These are phyloP conservation scores for Hypomesus transpacificus DNA, from an alignment of 2,113 vertebrate genomes.

Conservation along the genomic window DNA sequence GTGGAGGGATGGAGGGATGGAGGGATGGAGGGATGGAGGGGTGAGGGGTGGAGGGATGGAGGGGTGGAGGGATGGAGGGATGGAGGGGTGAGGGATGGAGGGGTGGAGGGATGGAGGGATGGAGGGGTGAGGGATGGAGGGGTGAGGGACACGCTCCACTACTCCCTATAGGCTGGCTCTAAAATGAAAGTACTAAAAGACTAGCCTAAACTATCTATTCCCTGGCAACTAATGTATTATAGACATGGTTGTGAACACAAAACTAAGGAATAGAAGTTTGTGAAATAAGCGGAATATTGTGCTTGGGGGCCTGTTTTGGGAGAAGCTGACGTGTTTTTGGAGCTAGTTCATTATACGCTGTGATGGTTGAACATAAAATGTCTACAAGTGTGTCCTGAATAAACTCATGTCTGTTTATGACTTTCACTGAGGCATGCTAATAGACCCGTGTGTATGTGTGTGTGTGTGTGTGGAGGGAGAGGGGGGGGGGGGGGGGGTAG, in stretches of 20 bases:
- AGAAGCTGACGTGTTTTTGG: constrained; percentile 19
- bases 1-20: constrained; percentile 1
- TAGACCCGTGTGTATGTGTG: constrained; percentile 36
- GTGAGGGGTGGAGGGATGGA: not conserved
- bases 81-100: not conserved
- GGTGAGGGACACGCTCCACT: not conserved
- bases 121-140: not conserved
- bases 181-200: not conserved
- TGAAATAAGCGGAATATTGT: constrained; percentile 4
- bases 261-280: not conserved
- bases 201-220: constrained; percentile 1
- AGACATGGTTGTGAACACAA: not conserved
- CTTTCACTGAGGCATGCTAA: constrained; percentile 34
- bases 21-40: not conserved
- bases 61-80: not conserved
- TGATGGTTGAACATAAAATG: constrained; percentile 46
- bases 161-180: not conserved
- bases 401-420: constrained; percentile 41
- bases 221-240: not conserved
- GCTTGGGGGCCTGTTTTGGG: constrained; percentile 5
- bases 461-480: not conserved
- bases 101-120: not conserved
- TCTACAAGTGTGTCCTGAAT: constrained; percentile 27
- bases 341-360: constrained; percentile 39
- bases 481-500: not conserved